Evolutionary conservation across 2,113 vertebrate genomes (phyloP).

Genomic region (Leiothrix lutea): DNA sequence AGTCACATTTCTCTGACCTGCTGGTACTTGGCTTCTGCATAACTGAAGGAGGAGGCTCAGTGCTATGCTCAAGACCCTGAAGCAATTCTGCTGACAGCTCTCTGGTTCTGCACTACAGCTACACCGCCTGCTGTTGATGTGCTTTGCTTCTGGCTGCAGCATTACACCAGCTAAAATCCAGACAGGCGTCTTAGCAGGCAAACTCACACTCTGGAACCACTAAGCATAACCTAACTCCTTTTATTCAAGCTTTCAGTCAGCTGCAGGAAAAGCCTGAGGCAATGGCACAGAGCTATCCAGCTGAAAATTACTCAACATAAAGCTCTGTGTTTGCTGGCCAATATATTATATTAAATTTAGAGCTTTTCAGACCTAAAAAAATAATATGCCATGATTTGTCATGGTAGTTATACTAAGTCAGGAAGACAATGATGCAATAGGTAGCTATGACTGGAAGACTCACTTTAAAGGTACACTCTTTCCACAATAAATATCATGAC

Average conservation of each 20-base stretch:
- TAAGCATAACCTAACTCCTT: neutral
- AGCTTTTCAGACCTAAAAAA: neutral
- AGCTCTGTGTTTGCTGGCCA: neutral
- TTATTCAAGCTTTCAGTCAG: neutral
- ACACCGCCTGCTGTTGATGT: fast-evolving
- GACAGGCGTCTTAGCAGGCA: neutral
- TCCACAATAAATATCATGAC: neutral
- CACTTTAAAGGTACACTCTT: neutral
- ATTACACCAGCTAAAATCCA: neutral
- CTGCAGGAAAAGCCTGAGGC: fast-evolving
- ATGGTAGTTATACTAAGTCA: neutral
- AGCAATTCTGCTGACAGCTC: neutral
- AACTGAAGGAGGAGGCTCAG: neutral
- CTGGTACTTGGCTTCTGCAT: neutral
- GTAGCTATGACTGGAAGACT: neutral
- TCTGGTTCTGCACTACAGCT: neutral
- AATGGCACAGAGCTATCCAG: neutral
- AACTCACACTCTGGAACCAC: neutral
- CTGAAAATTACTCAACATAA: neutral
- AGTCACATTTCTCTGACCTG: neutral
- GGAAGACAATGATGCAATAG: neutral
- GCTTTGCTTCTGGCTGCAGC: neutral
- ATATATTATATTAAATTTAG: neutral
- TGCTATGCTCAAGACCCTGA: neutral
- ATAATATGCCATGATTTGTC: neutral